Conservation (phyloP, 2,797 vertebrate genomes). For the Clarias fuscus region DNA sequence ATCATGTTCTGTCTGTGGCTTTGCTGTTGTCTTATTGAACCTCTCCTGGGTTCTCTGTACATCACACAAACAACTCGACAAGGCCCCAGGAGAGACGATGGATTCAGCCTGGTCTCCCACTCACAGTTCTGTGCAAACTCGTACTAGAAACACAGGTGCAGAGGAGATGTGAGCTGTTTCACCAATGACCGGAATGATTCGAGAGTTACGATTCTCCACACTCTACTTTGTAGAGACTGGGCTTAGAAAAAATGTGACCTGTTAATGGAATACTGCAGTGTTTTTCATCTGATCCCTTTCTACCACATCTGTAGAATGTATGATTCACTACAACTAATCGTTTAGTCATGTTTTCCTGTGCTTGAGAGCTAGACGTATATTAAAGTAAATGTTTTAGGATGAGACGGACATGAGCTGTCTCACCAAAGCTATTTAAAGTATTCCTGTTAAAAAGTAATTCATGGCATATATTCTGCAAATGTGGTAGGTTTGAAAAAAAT, state of each 20-base stretch:
- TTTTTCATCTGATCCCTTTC: background rate
- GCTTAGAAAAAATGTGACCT: background rate
- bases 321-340: background rate
- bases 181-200: slow-evolving; percentile 7
- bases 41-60: slow-evolving; percentile 27
- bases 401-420: background rate
- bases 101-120: slow-evolving; percentile 1
- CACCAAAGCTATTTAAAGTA: background rate
- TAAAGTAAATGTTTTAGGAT: background rate
- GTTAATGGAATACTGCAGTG: slow-evolving; percentile 15
- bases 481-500: background rate
- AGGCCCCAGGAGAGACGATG: background rate
- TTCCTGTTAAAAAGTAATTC: background rate
- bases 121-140: slow-evolving; percentile 2
- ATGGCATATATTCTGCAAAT: background rate
- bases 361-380: background rate
- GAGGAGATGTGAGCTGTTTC: background rate
- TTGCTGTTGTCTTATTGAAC: slow-evolving; percentile 40
- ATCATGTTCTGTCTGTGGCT: slow-evolving; percentile 42
- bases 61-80: slow-evolving; percentile 5
- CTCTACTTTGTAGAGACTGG: background rate
- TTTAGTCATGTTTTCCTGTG: background rate
- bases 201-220: background rate
- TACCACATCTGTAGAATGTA: slow-evolving; percentile 9
- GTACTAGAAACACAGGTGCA: background rate